Conservation (phyloP, 2,797 vertebrate species). For the Artibeus jamaicensis region DNA sequence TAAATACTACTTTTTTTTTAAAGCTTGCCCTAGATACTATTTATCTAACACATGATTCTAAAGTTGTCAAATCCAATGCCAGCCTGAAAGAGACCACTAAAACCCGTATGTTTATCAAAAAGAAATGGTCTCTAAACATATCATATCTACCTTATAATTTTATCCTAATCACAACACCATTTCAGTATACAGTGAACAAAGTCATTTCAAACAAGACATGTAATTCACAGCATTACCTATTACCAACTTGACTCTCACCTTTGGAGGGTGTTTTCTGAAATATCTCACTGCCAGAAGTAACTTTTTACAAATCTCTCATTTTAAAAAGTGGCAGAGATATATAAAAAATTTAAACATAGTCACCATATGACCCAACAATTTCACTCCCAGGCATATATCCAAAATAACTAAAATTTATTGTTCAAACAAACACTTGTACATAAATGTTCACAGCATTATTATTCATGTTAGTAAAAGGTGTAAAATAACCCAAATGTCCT, state of each 20-base stretch:
- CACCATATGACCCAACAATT: not conserved
- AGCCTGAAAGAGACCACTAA: not conserved
- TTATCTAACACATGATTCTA: slow-evolving; percentile 61
- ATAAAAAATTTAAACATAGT: slow-evolving; percentile 9
- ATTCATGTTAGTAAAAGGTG: not conserved
- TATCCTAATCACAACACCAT: not conserved
- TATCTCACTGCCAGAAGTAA: not conserved
- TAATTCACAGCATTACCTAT: not conserved
- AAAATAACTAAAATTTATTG: not conserved
- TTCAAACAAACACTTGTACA: not conserved
- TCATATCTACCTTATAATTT: not conserved
- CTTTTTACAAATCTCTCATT: slow-evolving; percentile 5
- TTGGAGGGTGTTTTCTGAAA: not conserved
- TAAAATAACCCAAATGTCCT: not conserved
- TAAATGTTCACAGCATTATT: not conserved
- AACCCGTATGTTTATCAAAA: not conserved
- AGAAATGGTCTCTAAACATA: slow-evolving; percentile 4
- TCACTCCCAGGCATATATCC: not conserved
- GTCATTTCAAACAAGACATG: not conserved
- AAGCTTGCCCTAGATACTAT: slow-evolving; percentile 60
- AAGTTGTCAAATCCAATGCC: slow-evolving; percentile 27
- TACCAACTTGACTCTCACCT: not conserved
- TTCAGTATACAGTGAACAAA: not conserved
- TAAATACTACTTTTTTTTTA: slow-evolving; percentile 56
- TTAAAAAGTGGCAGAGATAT: slow-evolving; percentile 21